A percentile compares a stretch with the other conserved stretches of the same genome.
These are phyloP conservation scores for Syritta pipiens DNA, from an alignment of 2,888 invertebrate genomes.

Conservation along the genomic window DNA sequence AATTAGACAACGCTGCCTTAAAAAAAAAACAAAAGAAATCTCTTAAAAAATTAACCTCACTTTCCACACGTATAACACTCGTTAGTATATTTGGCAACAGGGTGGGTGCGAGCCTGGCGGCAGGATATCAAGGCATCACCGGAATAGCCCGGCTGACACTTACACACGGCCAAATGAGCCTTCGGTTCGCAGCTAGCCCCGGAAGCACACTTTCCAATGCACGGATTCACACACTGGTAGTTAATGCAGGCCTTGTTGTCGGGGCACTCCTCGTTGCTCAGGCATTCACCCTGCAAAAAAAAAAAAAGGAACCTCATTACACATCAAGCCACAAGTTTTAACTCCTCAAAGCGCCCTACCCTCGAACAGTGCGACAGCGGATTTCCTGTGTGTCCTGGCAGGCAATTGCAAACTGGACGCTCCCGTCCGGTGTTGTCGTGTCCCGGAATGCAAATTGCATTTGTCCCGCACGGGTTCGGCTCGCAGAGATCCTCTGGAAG, in stretches of 20 bases:
- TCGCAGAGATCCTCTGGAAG: conserved; percentile 87
- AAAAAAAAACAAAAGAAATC: too few species aligned
- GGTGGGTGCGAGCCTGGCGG: conserved; percentile 78
- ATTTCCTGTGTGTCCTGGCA: conserved; percentile 88
- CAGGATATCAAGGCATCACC: conserved; percentile 83
- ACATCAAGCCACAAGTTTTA: not conserved
- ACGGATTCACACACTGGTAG: conserved; percentile 87
- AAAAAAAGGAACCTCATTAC: not conserved
- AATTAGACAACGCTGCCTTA: too few species aligned
- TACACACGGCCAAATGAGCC: conserved; percentile 90
- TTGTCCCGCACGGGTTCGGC: conserved; percentile 91
- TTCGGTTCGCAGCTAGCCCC: conserved; percentile 88
- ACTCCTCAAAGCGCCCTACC: conserved; percentile 75
- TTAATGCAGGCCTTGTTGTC: conserved; percentile 88
- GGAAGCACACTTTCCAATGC: conserved; percentile 88
- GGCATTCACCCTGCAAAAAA: conserved; percentile 86
- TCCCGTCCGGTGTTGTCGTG: conserved; percentile 90
- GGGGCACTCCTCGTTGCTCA: conserved; percentile 87
- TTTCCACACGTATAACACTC: conserved; percentile 34
- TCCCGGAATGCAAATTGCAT: conserved; percentile 86
- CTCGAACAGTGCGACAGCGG: conserved; percentile 85
- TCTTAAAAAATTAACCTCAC: not conserved
- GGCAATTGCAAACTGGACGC: conserved; percentile 92
- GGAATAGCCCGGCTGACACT: conserved; percentile 85
- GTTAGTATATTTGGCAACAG: conserved; percentile 76